Conservation (phyloP, 2,113 vertebrate species). For the Regulus satrapa region DNA sequence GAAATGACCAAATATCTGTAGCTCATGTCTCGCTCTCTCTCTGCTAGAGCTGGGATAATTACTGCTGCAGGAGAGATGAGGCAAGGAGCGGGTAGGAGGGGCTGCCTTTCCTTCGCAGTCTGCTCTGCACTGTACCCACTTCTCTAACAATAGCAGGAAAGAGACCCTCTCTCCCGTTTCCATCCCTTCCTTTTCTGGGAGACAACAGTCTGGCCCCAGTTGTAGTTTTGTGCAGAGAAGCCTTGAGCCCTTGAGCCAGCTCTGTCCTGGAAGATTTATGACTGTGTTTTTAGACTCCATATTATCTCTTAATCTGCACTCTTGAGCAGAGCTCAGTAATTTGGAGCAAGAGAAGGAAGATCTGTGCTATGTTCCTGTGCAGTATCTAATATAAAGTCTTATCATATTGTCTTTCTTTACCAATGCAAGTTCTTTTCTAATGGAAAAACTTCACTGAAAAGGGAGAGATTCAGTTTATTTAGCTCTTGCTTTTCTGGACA, state of each 20-base stretch:
- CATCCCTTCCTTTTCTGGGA: not conserved
- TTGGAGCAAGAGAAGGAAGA: not conserved
- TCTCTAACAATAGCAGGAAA: not conserved
- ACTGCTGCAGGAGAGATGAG: not conserved
- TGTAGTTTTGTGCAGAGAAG: not conserved
- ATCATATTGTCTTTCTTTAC: not conserved
- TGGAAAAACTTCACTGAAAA: not conserved
- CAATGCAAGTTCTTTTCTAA: not conserved
- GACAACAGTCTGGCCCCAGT: not conserved
- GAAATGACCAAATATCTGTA: not conserved
- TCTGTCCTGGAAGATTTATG: not conserved
- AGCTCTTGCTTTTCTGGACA: not conserved
- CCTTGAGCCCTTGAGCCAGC: not conserved
- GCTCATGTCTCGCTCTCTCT: not conserved
- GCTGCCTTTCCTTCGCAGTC: not conserved
- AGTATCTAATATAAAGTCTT: not conserved
- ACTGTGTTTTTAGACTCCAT: not conserved
- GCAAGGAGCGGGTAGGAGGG: not conserved
- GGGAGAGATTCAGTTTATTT: not conserved
- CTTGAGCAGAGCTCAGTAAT: not conserved
- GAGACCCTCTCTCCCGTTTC: not conserved
- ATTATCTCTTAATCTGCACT: not conserved
- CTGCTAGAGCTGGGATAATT: not conserved
- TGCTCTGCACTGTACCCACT: not conserved
- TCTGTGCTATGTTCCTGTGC: not conserved